These are phyloP conservation scores for Zygaena filipendulae DNA, from an alignment of 2,888 invertebrate genomes.

Conservation along the genomic window DNA sequence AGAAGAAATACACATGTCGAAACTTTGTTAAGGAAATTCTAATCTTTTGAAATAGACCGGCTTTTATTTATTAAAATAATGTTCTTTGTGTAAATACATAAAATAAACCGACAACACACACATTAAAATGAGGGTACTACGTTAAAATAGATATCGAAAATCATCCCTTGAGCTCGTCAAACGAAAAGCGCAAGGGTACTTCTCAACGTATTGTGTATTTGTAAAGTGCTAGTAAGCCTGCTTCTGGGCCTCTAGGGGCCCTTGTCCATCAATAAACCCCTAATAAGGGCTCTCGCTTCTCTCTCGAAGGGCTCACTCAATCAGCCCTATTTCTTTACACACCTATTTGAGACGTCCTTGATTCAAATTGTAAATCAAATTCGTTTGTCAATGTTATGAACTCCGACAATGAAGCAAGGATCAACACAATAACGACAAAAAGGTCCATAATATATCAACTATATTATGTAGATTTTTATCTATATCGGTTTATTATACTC, in stretches of 20 bases:
- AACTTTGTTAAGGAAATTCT: too few species aligned
- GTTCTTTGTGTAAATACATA: too few species aligned
- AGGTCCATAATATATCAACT: too few species aligned
- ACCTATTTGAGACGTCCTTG: conserved; percentile 57
- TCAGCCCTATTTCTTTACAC: conserved; percentile 40
- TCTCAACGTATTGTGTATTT: conserved; percentile 32
- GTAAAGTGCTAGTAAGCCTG: conserved; percentile 39
- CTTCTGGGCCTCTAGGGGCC: conserved; percentile 30
- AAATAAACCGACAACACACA: too few species aligned
- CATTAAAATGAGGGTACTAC: too few species aligned
- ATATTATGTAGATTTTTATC: too few species aligned
- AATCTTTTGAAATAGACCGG: too few species aligned
- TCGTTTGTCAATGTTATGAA: conserved; percentile 49
- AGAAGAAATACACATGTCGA: too few species aligned
- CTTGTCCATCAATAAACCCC: conserved; percentile 57
- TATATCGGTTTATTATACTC: too few species aligned
- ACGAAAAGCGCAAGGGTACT: conserved; percentile 60
- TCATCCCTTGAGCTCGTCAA: conserved; percentile 33
- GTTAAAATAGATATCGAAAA: too few species aligned
- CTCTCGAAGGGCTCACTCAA: conserved; percentile 40
- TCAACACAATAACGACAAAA: too few species aligned
- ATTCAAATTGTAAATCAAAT: conserved; percentile 50
- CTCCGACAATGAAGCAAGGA: conserved; percentile 37
- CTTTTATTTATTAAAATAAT: too few species aligned
- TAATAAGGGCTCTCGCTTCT: conserved; percentile 50